These are phyloP conservation scores for Sinhomidia bicolor DNA, from an alignment of 2,888 invertebrate genomes.

Conservation along the genomic window DNA sequence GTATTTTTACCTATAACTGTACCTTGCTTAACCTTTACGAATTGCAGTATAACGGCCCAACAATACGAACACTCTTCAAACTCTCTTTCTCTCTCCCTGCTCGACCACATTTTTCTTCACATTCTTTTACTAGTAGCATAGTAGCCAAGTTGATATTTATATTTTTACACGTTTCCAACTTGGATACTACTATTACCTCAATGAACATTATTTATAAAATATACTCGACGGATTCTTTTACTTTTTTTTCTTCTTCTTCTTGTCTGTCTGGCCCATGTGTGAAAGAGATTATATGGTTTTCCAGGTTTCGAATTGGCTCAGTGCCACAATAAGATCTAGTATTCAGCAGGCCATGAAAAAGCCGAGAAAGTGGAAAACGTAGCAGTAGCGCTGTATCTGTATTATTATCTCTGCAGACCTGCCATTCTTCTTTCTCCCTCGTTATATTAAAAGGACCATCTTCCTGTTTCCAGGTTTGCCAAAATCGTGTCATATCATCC, in stretches of 20 bases:
- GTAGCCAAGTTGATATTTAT: background rate
- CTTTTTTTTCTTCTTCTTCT: slow-evolving; percentile 3
- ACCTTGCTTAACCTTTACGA: too few species aligned
- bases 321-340: slow-evolving; percentile 17
- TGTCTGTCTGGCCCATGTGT: background rate
- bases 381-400: slow-evolving; percentile 1
- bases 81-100: too few species aligned
- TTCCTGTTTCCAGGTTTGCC: slow-evolving; percentile 48
- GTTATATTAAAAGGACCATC: slow-evolving; percentile 40
- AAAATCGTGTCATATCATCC: slow-evolving; percentile 53
- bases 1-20: too few species aligned
- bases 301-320: slow-evolving; percentile 29
- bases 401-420: slow-evolving; percentile 16
- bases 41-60: too few species aligned
- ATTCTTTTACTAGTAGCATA: too few species aligned
- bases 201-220: background rate
- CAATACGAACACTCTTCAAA: too few species aligned
- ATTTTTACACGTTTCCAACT: background rate
- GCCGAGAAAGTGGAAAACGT: background rate
- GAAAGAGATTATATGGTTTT: slow-evolving; percentile 1
- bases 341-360: slow-evolving; percentile 42
- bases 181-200: background rate
- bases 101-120: too few species aligned
- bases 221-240: too few species aligned
- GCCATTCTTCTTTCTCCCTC: background rate